A percentile compares a stretch with the other conserved stretches of the same genome.
These are phyloP conservation scores for Danaus plexippus DNA, from an alignment of 1,140 invertebrate genomes.

Conservation along the genomic window DNA sequence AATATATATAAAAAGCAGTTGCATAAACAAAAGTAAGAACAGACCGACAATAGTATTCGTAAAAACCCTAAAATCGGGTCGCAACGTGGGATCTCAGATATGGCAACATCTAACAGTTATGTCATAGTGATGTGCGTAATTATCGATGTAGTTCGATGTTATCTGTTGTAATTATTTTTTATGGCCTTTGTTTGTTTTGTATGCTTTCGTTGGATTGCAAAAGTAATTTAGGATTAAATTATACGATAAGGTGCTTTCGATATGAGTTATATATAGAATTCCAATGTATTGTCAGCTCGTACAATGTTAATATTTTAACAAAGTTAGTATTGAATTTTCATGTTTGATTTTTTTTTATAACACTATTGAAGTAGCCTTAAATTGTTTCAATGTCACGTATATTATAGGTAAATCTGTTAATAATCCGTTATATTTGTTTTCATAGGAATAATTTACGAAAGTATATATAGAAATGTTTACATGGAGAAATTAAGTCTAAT, in stretches of 20 bases:
- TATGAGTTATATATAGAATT: too few relatives aligned
- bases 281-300: too few relatives aligned
- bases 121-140: slow-evolving; percentile 21
- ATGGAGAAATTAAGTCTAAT: slow-evolving; percentile 31
- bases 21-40: too few relatives aligned
- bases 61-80: slow-evolving; percentile 20
- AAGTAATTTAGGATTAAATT: too few relatives aligned
- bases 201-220: too few relatives aligned
- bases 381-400: background rate
- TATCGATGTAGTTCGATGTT: slow-evolving; percentile 20
- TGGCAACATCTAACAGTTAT: slow-evolving; percentile 17
- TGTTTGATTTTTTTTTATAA: too few relatives aligned
- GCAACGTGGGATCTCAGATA: slow-evolving; percentile 17
- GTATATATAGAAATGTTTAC: too few relatives aligned
- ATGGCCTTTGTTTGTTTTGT: background rate
- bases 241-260: too few relatives aligned
- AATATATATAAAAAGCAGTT: too few relatives aligned
- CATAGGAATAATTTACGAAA: slow-evolving; percentile 20
- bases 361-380: too few relatives aligned
- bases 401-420: slow-evolving; percentile 13
- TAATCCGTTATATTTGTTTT: slow-evolving; percentile 12
- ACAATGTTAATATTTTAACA: too few relatives aligned
- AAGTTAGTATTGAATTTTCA: too few relatives aligned
- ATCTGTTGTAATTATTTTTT: slow-evolving; percentile 11
- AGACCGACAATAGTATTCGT: slow-evolving; percentile 4